These are phyloP conservation scores for Ctenomys sociabilis DNA, from an alignment of 2,113 vertebrate genomes.

Conservation along the genomic window DNA sequence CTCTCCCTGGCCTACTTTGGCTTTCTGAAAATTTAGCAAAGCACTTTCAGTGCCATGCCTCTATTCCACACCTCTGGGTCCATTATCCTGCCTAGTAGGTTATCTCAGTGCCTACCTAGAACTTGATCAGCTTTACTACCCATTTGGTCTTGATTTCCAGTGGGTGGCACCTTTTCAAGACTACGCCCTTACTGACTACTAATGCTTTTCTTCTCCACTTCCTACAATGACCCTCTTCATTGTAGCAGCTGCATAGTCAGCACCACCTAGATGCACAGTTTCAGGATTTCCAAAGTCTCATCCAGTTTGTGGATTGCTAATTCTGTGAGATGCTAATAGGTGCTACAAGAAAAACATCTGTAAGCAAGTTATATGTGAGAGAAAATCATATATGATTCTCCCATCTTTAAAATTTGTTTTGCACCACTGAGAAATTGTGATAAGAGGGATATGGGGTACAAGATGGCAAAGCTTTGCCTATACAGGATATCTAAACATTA, in stretches of 20 bases:
- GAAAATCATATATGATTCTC: neutral
- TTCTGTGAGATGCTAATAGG: neutral
- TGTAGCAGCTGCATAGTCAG: neutral
- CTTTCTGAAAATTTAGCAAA: slow-evolving; percentile 43
- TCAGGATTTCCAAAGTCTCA: neutral
- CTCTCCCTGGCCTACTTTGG: neutral
- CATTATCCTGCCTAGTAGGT: neutral
- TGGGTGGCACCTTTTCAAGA: neutral
- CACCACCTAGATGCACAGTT: neutral
- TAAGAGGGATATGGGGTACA: neutral
- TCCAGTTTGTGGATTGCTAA: neutral
- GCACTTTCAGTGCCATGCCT: slow-evolving; percentile 1
- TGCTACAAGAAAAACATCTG: slow-evolving; percentile 14
- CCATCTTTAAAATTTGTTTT: neutral
- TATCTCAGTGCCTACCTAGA: neutral
- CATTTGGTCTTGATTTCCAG: neutral
- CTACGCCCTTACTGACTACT: neutral
- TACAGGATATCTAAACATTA: slow-evolving; percentile 25
- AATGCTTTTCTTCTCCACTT: neutral
- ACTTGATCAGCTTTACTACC: neutral
- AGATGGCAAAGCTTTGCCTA: neutral
- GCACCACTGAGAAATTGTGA: neutral
- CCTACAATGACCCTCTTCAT: neutral
- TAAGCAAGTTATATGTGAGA: neutral
- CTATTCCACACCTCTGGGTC: neutral